Evolutionary conservation across 2,888 invertebrate genomes (phyloP).

Genomic region (Prosopocoilus inquinatus): DNA sequence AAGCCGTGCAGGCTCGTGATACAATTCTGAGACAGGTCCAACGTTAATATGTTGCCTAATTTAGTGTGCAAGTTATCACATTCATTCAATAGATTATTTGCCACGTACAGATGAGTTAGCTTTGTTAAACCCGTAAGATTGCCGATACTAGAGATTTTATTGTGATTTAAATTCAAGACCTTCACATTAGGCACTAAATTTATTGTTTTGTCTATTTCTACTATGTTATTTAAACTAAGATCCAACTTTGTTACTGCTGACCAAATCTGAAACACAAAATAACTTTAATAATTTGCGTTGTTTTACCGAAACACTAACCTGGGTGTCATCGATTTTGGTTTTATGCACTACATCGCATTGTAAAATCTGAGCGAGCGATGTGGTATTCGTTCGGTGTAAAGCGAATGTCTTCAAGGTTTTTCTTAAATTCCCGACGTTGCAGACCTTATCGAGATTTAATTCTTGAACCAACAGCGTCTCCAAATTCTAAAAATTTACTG

Average conservation of each 20-base stretch:
- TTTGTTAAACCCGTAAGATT: conserved; percentile 78
- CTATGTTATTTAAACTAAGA: conserved; percentile 76
- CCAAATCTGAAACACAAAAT: conserved; percentile 61
- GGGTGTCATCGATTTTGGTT: conserved; percentile 45
- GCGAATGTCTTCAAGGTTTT: conserved; percentile 64
- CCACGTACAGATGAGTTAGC: conserved; percentile 72
- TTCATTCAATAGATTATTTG: conserved; percentile 71
- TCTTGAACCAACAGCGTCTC: conserved; percentile 67
- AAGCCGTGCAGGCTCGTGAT: conserved; percentile 71
- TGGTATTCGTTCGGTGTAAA: conserved; percentile 65
- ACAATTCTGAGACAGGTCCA: conserved; percentile 84
- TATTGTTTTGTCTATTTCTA: conserved; percentile 77
- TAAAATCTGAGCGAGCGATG: conserved; percentile 73
- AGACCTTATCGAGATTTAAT: conserved; percentile 67
- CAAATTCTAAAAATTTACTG: conserved; percentile 51
- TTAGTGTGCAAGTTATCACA: conserved; percentile 79
- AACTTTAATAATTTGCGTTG: conserved; percentile 4
- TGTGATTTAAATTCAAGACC: conserved; percentile 72
- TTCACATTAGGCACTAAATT: conserved; percentile 72
- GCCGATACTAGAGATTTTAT: conserved; percentile 70
- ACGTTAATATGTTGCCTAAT: conserved; percentile 82
- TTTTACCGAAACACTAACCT: conserved; percentile 36
- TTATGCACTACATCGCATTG: conserved; percentile 85
- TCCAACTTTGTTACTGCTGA: conserved; percentile 67
- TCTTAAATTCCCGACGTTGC: conserved; percentile 57